Evolutionary conservation across 2,113 vertebrate genomes (phyloP), one percentile per base, ranked within the genome.

Genomic region (Amblyopsis rosae): DNA sequence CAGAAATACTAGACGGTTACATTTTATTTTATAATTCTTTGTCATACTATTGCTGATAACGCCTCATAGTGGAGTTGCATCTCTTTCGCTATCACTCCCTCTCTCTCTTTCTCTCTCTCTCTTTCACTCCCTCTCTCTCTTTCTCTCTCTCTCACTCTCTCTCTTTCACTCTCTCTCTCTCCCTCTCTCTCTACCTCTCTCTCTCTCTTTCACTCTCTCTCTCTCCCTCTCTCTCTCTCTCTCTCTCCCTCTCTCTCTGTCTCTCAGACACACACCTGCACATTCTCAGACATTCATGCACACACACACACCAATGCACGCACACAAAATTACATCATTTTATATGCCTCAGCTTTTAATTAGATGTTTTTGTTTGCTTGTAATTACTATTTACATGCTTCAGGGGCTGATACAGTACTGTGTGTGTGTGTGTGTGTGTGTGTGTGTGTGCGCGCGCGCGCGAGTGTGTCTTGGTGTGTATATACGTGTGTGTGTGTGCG

Each of bases 371-470:
- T 67, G 57, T 35, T 67, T 70, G 69, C 35, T 7, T 41, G 35
- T 70, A 65, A 76, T 65, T 56, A 56, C 62, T 70, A 46, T 70
- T 70, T 70, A 35, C 56, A 58, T 58, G 56, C 56, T 58, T 58
- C 1, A 4, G 32, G 19, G 56, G 26, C 56, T 58, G 56, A 58
- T 32, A 58, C 9, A 58, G 56, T 58, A 19, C 3, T 11, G 10
- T 12, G 9, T 32, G 3, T 58, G 26, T 58, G 16, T 57, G 16
- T 19, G 55, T 32, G 10, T 26, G 56, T 58, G 56, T 57, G 19
- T 57, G 17, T 32, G 17, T 57, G 19, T 32, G 19, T 57, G n/a
- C n/a, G n/a, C n/a, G 56, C 26, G 55, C 26, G 3, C 3, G 26
- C 26, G 3, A 32, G 55, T 57, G 55, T 57, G 55, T 57, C 16